Conservation (phyloP, 2,888 invertebrate species). For the Teinopalpus imperialis region DNA sequence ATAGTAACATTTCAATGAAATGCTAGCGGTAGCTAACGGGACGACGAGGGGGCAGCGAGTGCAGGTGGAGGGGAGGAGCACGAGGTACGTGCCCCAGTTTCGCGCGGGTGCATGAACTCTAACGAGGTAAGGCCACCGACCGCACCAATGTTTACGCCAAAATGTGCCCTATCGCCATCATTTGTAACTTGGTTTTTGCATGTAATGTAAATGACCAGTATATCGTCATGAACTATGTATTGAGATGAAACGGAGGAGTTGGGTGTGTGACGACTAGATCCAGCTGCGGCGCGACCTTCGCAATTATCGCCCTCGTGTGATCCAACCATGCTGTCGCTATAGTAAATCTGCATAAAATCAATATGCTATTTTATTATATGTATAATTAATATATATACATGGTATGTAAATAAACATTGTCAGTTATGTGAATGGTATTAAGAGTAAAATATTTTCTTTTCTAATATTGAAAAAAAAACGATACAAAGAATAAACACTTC, state of each 20-base stretch:
- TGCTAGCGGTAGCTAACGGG: conserved; percentile 72
- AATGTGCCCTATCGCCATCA: conserved; percentile 49
- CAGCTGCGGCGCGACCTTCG: conserved; percentile 77
- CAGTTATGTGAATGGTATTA: no score
- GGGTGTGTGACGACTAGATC: conserved; percentile 67
- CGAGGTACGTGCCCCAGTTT: conserved; percentile 80
- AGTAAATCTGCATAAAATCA: no score
- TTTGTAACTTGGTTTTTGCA: conserved; percentile 44
- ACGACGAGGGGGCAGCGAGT: conserved; percentile 39
- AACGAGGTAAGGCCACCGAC: conserved; percentile 83
- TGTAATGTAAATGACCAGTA: conserved; percentile 45
- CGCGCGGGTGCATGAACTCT: conserved; percentile 80
- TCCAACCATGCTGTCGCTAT: conserved; percentile 37
- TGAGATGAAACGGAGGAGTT: conserved; percentile 69
- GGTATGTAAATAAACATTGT: no score
- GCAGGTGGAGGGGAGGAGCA: conserved; percentile 51
- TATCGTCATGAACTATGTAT: conserved; percentile 74
- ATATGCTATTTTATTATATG: no score
- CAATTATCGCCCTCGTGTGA: conserved; percentile 64
- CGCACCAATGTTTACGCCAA: conserved; percentile 53
- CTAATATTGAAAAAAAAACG: no score
- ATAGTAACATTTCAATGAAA: conserved; percentile 75
- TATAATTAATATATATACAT: no score
- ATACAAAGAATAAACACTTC: no score
- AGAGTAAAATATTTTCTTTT: no score